A percentile compares a stretch with the other conserved stretches of the same genome.
Evolutionary conservation across 2,113 vertebrate genomes (phyloP).

Genomic region (Lepidiolamprologus cunningtoni): DNA sequence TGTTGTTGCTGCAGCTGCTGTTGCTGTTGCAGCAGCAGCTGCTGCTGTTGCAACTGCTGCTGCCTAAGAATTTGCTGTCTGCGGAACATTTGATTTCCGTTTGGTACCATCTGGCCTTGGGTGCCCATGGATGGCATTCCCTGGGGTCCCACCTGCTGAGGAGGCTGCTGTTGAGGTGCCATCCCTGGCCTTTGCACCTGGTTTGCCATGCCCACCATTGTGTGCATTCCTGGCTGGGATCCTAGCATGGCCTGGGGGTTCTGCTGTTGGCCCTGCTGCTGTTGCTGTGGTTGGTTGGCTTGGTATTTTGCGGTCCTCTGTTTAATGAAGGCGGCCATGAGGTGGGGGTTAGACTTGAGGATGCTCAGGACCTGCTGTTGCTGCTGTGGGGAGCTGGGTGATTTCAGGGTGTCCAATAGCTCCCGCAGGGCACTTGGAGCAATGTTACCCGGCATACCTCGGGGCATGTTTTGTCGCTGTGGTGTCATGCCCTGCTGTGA

Average conservation of each 20-base stretch:
- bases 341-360: conserved; percentile 96
- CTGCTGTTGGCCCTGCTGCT: conserved; percentile 67
- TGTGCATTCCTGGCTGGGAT: conserved; percentile 78
- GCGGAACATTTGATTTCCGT: conserved; percentile 80
- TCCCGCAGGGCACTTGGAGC: conserved; percentile 91
- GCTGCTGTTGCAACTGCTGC: conserved; percentile 33
- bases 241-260: conserved; percentile 74
- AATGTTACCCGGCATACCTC: conserved; percentile 77
- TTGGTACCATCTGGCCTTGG: conserved; percentile 85
- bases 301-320: conserved; percentile 97
- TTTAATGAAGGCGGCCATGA: conserved; percentile 99
- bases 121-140: conserved; percentile 80
- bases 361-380: conserved; percentile 98
- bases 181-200: conserved; percentile 77
- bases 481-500: conserved; percentile 80
- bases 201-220: conserved; percentile 74
- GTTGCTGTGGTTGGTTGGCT: conserved; percentile 83
- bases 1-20: conserved; percentile 50
- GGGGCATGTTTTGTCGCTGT: conserved; percentile 72
- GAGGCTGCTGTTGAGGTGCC: conserved; percentile 74
- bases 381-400: conserved; percentile 92
- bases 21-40: conserved; percentile 72
- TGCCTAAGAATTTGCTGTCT: conserved; percentile 80
- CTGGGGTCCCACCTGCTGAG: conserved; percentile 59
- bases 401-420: conserved; percentile 90